These are phyloP conservation scores for Halocaridina rubra DNA, from an alignment of 2,888 invertebrate genomes.

Conservation along the genomic window DNA sequence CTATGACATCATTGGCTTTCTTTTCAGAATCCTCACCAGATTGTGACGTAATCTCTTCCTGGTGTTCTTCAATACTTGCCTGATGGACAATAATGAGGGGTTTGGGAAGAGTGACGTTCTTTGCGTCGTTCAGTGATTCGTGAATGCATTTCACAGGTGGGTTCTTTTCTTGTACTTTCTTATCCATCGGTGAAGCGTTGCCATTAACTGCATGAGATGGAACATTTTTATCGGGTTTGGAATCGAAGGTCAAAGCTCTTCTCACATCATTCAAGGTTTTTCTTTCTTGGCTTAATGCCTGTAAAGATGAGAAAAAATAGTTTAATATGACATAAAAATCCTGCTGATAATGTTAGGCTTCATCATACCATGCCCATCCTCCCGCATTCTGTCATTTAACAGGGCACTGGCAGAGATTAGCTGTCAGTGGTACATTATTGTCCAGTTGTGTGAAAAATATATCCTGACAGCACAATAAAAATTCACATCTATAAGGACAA, in stretches of 20 bases:
- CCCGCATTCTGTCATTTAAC: no score
- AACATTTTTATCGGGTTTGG: neutral
- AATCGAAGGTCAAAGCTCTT: constrained; percentile 35
- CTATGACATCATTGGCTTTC: neutral
- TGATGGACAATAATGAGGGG: constrained; percentile 41
- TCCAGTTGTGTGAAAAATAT: no score
- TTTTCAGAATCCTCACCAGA: neutral
- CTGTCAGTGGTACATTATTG: no score
- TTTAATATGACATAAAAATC: no score
- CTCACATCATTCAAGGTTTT: constrained; percentile 36
- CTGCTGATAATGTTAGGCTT: no score
- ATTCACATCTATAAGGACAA: no score
- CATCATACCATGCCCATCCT: no score
- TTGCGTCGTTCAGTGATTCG: neutral
- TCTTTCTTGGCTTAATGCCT: constrained; percentile 39
- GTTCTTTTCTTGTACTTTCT: constrained; percentile 17
- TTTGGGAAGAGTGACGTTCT: constrained; percentile 3
- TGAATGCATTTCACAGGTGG: neutral
- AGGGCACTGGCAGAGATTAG: no score
- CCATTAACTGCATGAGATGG: constrained; percentile 6
- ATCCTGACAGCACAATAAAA: no score
- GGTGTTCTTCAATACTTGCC: constrained; percentile 36
- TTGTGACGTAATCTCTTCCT: constrained; percentile 6
- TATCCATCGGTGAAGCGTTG: neutral
- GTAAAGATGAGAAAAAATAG: neutral